Evolutionary conservation across 2,888 invertebrate genomes (phyloP).

Genomic region (Drosophila anomelani): DNA sequence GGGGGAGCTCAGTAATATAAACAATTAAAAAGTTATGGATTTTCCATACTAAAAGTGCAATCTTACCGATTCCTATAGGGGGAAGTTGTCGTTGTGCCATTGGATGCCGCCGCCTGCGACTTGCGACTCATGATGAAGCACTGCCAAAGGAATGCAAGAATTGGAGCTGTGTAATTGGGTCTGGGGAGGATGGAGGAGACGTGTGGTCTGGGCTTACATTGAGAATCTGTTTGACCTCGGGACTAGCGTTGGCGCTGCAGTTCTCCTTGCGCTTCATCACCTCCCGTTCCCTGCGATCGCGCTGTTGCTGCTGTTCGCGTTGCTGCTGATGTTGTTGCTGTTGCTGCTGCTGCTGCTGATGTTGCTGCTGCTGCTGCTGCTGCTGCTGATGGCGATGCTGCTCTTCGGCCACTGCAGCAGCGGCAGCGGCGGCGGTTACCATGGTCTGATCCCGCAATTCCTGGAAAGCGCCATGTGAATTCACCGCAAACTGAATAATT

Average conservation of each 20-base stretch:
- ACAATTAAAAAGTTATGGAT: not conserved
- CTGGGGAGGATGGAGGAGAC: not conserved
- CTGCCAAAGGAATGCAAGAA: constrained; percentile 83
- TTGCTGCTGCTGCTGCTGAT: constrained; percentile 87
- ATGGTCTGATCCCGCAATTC: constrained; percentile 93
- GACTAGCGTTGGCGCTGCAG: constrained; percentile 97
- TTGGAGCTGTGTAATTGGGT: not conserved
- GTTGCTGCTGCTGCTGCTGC: constrained; percentile 89
- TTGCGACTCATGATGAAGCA: constrained; percentile 93
- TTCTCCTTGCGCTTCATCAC: constrained; percentile 97
- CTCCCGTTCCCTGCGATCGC: constrained; percentile 93
- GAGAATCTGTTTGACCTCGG: constrained; percentile 97
- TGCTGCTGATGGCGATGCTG: constrained; percentile 84
- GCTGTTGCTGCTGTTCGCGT: constrained; percentile 88
- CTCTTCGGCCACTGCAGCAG: constrained; percentile 87
- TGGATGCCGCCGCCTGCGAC: constrained; percentile 89
- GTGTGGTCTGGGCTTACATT: constrained; percentile 87
- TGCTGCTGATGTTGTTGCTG: constrained; percentile 83
- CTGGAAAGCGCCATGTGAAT: constrained; percentile 86
- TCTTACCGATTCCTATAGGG: constrained; percentile 92
- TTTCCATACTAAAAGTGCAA: too few species aligned
- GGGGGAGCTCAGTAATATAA: not conserved
- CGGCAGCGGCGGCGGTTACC: constrained; percentile 84
- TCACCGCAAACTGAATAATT: constrained; percentile 85
- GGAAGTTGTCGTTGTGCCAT: constrained; percentile 88